These are phyloP conservation scores for Aptenodytes forsteri DNA, from an alignment of 2,113 vertebrate genomes.

Conservation along the genomic window DNA sequence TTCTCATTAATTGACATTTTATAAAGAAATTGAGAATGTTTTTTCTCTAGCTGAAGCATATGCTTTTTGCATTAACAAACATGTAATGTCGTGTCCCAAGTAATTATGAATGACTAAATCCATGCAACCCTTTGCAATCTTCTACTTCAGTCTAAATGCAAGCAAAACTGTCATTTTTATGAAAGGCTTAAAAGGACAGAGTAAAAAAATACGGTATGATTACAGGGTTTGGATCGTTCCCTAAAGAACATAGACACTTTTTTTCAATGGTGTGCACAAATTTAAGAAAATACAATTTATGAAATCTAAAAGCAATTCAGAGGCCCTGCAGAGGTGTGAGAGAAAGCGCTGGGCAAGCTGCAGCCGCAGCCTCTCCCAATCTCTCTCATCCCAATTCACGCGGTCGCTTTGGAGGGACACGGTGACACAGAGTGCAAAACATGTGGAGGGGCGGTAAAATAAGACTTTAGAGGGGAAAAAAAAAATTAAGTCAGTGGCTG, in stretches of 20 bases:
- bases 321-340: neutral
- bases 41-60: neutral
- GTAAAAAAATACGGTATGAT: neutral
- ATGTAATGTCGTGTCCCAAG: neutral
- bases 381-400: neutral
- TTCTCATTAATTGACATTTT: constrained; percentile 24
- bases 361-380: neutral
- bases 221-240: neutral
- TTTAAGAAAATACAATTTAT: neutral
- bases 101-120: neutral
- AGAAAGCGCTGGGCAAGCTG: neutral
- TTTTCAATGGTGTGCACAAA: neutral
- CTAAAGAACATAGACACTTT: neutral
- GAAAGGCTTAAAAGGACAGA: neutral
- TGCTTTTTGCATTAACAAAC: constrained; percentile 20
- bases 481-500: constrained; percentile 37
- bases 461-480: constrained; percentile 22
- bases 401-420: neutral
- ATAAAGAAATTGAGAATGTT: neutral
- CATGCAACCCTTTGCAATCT: neutral
- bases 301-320: neutral
- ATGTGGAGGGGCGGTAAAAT: neutral
- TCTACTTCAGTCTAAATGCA: neutral
- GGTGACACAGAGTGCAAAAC: constrained; percentile 18
- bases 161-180: neutral